Evolutionary conservation across 1,140 invertebrate genomes (phyloP), one percentile per base, ranked within the genome.

Genomic region (Augochlora pura): DNA sequence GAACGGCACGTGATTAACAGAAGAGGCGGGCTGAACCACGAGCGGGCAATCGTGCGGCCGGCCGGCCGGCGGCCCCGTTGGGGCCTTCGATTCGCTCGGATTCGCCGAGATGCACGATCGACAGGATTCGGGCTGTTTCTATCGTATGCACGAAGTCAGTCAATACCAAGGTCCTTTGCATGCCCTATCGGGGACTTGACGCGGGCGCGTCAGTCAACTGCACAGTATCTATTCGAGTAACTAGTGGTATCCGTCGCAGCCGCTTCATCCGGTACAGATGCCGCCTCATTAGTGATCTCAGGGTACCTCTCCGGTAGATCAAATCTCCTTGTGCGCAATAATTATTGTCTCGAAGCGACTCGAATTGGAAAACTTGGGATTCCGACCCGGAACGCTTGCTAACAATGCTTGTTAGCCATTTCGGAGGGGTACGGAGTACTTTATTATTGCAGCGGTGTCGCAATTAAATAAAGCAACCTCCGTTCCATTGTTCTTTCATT

Each of bases 101-200:
- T 69, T 64, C 70, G 49, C 38, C 59, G 42, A 52, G 38, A 32
- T 57, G 6, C 10, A 59, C 60, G 60, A 52, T 52, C 27, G 57
- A 54, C 18, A 32, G 32, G 42, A 72, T 42, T 66, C n/a, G n/a
- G 54, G 68, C 27, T 68, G 73, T 62, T 82, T 63, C 69, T 71
- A 74, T 71, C 62, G 59, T 42, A 63, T 68, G 73, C 39, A 54
- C 54, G 62, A 67, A 72, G 64, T 78, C 70, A 46, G 65, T 84
- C 79, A 78, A 85, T 85, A 85, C 1, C 1, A 52, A 21, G 46
- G 12, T 70, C 74, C 74, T 85, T 81, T 84, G 79, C 76, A n/a
- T 54, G 75, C 42, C 42, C 77, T 67, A 62, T 84, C 70, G 52
- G 39, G 16, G 52, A 82, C 63, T 78, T 52, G 79, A 64, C 65